Evolutionary conservation across 2,888 invertebrate species (phyloP), one percentile per base, ranked within the genome.

Genomic region (Eustalomyia histrio): DNA sequence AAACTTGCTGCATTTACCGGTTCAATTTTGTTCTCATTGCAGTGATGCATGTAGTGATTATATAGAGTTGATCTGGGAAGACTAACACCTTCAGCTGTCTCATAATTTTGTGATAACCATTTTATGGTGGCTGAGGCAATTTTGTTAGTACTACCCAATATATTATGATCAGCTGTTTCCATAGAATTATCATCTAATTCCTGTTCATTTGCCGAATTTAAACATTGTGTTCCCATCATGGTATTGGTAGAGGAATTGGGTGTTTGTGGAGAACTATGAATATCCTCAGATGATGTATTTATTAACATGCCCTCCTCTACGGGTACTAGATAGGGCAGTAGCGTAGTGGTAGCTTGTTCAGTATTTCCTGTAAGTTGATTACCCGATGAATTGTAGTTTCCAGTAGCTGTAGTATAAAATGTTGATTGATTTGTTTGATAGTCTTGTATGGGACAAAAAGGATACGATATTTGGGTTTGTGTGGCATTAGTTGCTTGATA

Each of bases 1-100:
- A 99, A 99, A 55, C 98, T 99, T 9, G 99, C 99, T 35, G 99
- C 99, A 92, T 99, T 99, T 83, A 99, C 99, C 0, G 99, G 99
- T 90, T 99, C 99, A 84, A 99, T 92, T 89, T 97, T 97, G 89
- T 97, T 95, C 87, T 96, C 94, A 57, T 94, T 93, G 91, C 99
- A 99, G 91, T 99, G 99, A 18, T 97, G 94, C 87, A 98, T 93
- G 91, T 99, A 99, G 91, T 99, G 99, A 87, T 96, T 96, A 92
- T 99, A 99, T 39, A 99, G 93, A 0, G 98, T 99, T 47, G 98
- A 98, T 53, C 99, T 94, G 0, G 99, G 98, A 74, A 98, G 92
- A 69, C 97, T 97, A 18, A 97, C 97, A 60, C 93, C 93, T 89
- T 99, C 99, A 3, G 98, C 98, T 50, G 97, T 98, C 92, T 99